Base-by-base conservation (phyloP, 1,140 invertebrate species). In the Ctenoplectra terminalis region DNA sequence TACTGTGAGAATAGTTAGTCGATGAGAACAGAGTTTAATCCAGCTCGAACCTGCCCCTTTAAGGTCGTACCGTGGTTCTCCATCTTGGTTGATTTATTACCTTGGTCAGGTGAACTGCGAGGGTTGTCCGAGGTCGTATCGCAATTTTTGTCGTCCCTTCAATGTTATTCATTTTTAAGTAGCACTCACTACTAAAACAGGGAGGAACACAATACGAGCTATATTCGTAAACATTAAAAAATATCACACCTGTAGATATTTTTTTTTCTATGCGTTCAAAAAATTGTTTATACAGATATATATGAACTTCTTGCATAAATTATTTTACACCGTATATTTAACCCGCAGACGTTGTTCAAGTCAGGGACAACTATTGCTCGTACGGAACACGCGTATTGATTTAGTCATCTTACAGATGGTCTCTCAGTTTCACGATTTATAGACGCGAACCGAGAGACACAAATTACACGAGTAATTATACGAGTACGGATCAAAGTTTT, bases 121-220 rank as follows among this genome's bases (percentile, higher is more conserved):
- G 76, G 85, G 82, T 90, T 90, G 87, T 26, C 88, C 79, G 87
- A 90, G 88, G 87, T 89, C 89, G 82, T 60, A 37, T 54, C 54
- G 60, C 31, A 58, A 56, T 86, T 85, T 85, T 69, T 79, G 31
- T 69, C 60, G 31, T 34, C 13, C 29, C 2, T 20, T 1, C 29
- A 50, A 31, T 13, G 17, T 34, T 43, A 31, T 23, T n/a, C 17
- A 46, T 31, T 40, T 43, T n/a, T 64, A 17, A 29, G 5, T 6
- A 5, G 9, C 17, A 20, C 23, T 29, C 17, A 11, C 17, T 46
- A 11, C 4, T 2, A 26, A 40, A 26, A 64, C 0, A 1, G 15
- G 6, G n/a, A 64, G 2, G 26, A 40, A 17, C 37, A 11, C 15
- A 1, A 9, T 3, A 0, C n/a, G 9, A 40, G 23, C 9, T 29